A percentile compares a stretch with the other conserved stretches of the same genome.
Evolutionary conservation across 2,888 invertebrate genomes (phyloP).

Genomic region (Caenorhabditis sp.): DNA sequence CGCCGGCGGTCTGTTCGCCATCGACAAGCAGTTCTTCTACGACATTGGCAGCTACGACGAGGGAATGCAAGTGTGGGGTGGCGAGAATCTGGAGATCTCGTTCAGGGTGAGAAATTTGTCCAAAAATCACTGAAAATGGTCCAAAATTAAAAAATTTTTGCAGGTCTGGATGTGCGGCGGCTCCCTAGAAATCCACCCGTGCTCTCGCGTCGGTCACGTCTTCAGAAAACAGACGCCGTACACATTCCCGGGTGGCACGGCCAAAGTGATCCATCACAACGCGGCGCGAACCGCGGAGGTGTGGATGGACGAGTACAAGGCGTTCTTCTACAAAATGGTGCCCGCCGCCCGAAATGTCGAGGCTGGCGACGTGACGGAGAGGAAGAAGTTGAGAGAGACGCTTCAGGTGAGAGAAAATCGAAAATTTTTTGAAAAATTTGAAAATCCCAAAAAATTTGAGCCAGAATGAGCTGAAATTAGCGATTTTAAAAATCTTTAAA

Average conservation of each 20-base stretch:
- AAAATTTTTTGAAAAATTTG: not conserved
- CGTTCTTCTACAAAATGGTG: slow-evolving; percentile 84
- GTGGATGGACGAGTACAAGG: slow-evolving; percentile 99
- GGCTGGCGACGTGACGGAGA: slow-evolving; percentile 90
- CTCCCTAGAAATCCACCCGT: slow-evolving; percentile 94
- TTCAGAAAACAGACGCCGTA: slow-evolving; percentile 99
- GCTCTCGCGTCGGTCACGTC: slow-evolving; percentile 97
- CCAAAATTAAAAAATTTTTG: not conserved
- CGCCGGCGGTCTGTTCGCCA: slow-evolving; percentile 95
- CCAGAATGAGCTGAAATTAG: too few species aligned
- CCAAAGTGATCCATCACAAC: slow-evolving; percentile 89
- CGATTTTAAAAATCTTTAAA: too few species aligned
- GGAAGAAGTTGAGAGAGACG: slow-evolving; percentile 88
- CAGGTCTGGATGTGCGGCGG: slow-evolving; percentile 95
- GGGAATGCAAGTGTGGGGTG: slow-evolving; percentile 99
- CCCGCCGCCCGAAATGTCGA: slow-evolving; percentile 84
- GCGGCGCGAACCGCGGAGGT: slow-evolving; percentile 98
- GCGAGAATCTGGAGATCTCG: slow-evolving; percentile 96
- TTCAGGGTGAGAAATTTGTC: slow-evolving; percentile 87
- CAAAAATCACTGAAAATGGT: slow-evolving; percentile 78
- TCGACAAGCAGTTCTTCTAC: slow-evolving; percentile 97
- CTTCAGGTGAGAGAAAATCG: slow-evolving; percentile 83
- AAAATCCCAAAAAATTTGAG: not conserved
- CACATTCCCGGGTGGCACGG: slow-evolving; percentile 94
- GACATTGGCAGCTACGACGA: slow-evolving; percentile 98